Base-by-base conservation (phyloP, 2,888 invertebrate genomes). In the Lacanobia wlatinum region DNA sequence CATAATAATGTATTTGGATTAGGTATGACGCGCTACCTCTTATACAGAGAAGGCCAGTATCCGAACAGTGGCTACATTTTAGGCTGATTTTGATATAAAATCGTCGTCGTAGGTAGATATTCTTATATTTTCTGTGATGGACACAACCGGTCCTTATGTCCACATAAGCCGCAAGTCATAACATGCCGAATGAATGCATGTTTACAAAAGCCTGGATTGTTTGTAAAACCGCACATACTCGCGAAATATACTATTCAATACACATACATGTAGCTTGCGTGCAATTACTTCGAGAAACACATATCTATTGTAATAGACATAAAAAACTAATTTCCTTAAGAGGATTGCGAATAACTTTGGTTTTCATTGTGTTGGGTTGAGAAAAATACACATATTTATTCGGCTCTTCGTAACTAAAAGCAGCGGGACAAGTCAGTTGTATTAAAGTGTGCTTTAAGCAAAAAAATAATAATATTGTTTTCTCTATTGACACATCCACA, bases 141-240 rank as follows among this genome's bases (percentile, higher is more conserved):
- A 52, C 16, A 63, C 8, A 63, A 72, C 34, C 53, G 23, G 61
- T 71, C 40, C 16, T 38, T 34, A 50, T 40, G 43, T 56, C 56
- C 10, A 55, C 60, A 46, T n/a, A 43, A 40, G 12, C 38, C 70
- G 9, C 8, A 64, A 64, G n/a, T 70, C 83, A 58, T 69, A 83
- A 76, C 72, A 82, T 69, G 14, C 21, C 6, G 8, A 14, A 38
- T 78, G 59, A 72, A 79, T 83, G 67, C 73, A 79, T 85, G 80
- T 83, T 83, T 85, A 80, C 72, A 64, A 72, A 83, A 55, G 63
- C 21, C 21, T 0, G 28, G 1, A 48, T 53, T 78, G 73, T 79
- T 69, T 55, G 62, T 34, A 21, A 64, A 78, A 78, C 67, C 53
- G 12, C 68, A 69, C 18, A 63, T 53, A 55, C 60, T 52, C 40